Base-by-base conservation (phyloP, 2,113 vertebrate genomes). In the Antechinus stuartii region DNA sequence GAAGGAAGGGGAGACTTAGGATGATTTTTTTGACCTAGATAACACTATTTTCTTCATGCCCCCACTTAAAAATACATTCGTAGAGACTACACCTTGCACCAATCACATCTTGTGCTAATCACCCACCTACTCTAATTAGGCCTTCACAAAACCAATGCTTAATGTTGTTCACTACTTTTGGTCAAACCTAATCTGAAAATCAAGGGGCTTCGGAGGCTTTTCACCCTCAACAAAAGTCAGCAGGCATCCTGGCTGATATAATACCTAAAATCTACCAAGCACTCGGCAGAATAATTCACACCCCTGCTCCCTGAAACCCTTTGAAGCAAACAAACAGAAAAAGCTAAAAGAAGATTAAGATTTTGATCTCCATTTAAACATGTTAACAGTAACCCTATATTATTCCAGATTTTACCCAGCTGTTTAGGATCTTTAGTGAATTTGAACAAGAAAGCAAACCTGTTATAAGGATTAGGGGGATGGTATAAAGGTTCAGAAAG, bases 301-400 rank as follows among this genome's bases (percentile, higher is more conserved):
- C 97, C 95, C 97, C 93, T 97, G 96, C 97, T 94, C 93, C 97
- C 96, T 92, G 96, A 97, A 97, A 96, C 93, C 97, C 98, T 98
- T 98, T 98, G 98, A 98, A 97, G 98, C 96, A 96, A 95, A 97
- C 96, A 97, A 97, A 95, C 95, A 98, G 97, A 97, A 97, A 97
- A 96, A 93, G 30, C 89, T 52, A 49, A 97, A 95, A 94, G 94
- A 97, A 98, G 98, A 98, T 98, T 98, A 98, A 94, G 56, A 98
- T 95, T 97, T 91, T 98, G 96, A 98, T 97, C 94, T 98, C 97
- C 94, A 94, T 96, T 96, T 98, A 96, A 97, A 98, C 96, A 95
- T 96, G 97, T 97, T 98, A 98, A 98, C 97, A 98, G 98, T 98
- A 98, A 98, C 95, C n/a, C 97, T 97, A 97, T 95, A 97, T 95